phyloP scores from a whole-genome alignment of 2,888 invertebrate species.

The Troides oblongomaculatus region DNA sequence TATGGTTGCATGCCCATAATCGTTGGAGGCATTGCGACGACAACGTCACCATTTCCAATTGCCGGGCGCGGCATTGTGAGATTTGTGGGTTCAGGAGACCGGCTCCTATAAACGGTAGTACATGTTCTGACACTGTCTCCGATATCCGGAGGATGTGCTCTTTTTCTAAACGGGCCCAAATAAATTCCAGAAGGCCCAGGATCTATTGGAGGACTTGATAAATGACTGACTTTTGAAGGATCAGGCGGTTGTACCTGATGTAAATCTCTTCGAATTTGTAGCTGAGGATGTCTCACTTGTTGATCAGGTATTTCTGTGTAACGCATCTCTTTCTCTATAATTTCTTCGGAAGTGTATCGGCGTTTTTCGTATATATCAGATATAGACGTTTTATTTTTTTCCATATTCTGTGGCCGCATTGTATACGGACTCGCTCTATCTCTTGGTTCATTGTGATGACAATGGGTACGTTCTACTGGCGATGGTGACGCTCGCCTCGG shows the following conservation, averaged over 20 bases:
- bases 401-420: constrained; percentile 85
- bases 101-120: constrained; percentile 62
- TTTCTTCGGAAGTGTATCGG: constrained; percentile 70
- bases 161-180: constrained; percentile 78
- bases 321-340: constrained; percentile 72
- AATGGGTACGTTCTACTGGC: constrained; percentile 82
- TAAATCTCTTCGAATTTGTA: constrained; percentile 89
- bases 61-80: constrained; percentile 68
- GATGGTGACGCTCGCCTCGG: constrained; percentile 63
- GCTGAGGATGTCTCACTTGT: constrained; percentile 76
- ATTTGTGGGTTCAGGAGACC: constrained; percentile 76
- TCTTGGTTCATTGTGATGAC: constrained; percentile 83
- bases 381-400: constrained; percentile 60
- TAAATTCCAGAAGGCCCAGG: constrained; percentile 71
- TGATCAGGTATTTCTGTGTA: constrained; percentile 72
- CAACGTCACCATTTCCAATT: constrained; percentile 57
- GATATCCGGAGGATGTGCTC: constrained; percentile 78
- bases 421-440: constrained; percentile 83
- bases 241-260: constrained; percentile 78
- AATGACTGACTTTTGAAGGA: constrained; percentile 59
- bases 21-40: constrained; percentile 63
- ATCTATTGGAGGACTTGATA: constrained; percentile 70
- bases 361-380: constrained; percentile 69
- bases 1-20: constrained; percentile 71
- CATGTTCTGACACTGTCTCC: constrained; percentile 67